Base-by-base conservation (phyloP, 2,888 invertebrate species). In the Mythimna ferrago region DNA sequence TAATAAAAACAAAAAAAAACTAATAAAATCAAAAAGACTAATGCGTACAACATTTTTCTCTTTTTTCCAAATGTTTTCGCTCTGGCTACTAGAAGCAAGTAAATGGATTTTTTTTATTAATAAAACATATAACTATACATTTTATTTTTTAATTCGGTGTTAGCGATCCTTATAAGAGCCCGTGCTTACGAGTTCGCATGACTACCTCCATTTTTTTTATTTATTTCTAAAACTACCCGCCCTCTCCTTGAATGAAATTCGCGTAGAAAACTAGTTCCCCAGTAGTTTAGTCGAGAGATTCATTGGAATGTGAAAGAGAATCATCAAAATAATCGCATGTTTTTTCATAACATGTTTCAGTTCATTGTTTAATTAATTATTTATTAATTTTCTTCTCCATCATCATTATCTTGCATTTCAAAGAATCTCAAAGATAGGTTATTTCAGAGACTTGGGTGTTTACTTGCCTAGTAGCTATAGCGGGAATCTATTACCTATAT, bases 1-100 rank as follows among this genome's bases (percentile, higher is more conserved):
- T 60, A 65, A 73, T 80, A 80, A 79, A 78, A 83, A 78, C 69
- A 85, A 88, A 73, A 80, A 77, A 71, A 80, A 38, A 78, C 67
- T 76, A 85, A 83, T 80, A 66, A 73, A 84, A 83, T 38, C 83
- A 85, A 84, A 82, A 87, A 82, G 86, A 91, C 93, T 94, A 93
- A 94, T 93, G 85, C 85, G 84, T 91, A 79, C 65, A n/a, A 74
- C 62, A 89, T 90, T 86, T 90, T 89, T 90, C 89, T 86, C 88
- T 89, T 90, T 89, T 87, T 88, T 90, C 89, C 91, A 91, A 93
- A 93, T 89, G 93, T 93, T 94, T 95, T 95, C 96, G 96, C 95
- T 95, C 93, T 96, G 95, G 96, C 96, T 96, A 96, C 96, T 96
- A 96, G 96, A 95, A 95, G 95, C 96, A 96, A 96, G 96, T 96